Conservation (phyloP, 2,113 vertebrate species). For the human (Homo sapiens) region DNA sequence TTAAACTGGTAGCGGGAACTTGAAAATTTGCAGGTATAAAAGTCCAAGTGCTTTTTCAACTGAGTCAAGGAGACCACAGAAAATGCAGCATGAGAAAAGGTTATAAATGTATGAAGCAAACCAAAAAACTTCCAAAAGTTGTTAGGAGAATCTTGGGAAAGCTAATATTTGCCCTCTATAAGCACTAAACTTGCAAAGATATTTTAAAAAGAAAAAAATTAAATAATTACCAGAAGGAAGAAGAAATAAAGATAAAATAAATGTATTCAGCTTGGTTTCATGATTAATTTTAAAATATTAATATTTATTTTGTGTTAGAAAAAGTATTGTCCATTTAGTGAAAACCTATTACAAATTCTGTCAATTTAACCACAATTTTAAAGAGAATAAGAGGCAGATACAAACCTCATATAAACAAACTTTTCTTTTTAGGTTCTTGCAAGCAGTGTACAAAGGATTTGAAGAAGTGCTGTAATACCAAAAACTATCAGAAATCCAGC, state of each 20-base stretch:
- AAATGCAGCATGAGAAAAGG: neutral
- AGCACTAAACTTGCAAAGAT: neutral
- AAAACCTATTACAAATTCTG: neutral
- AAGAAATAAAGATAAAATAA: conserved; percentile 1
- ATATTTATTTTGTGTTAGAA: neutral
- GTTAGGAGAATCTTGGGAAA: neutral
- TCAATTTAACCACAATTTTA: neutral
- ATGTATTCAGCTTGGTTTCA: neutral
- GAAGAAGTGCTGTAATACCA: neutral
- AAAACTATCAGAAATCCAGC: neutral
- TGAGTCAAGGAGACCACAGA: neutral
- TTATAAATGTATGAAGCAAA: neutral
- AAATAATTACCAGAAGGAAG: neutral
- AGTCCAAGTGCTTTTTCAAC: neutral
- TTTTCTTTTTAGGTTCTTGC: neutral
- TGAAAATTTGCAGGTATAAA: neutral
- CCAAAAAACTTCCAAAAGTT: neutral
- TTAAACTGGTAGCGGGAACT: neutral
- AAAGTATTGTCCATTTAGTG: neutral
- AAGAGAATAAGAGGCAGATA: neutral
- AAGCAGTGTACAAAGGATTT: neutral
- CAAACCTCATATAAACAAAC: neutral
- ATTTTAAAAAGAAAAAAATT: neutral
- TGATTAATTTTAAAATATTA: neutral
- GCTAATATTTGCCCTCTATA: neutral